Evolutionary conservation across 2,888 invertebrate species (phyloP).

Genomic region (Campoletis raptor): DNA sequence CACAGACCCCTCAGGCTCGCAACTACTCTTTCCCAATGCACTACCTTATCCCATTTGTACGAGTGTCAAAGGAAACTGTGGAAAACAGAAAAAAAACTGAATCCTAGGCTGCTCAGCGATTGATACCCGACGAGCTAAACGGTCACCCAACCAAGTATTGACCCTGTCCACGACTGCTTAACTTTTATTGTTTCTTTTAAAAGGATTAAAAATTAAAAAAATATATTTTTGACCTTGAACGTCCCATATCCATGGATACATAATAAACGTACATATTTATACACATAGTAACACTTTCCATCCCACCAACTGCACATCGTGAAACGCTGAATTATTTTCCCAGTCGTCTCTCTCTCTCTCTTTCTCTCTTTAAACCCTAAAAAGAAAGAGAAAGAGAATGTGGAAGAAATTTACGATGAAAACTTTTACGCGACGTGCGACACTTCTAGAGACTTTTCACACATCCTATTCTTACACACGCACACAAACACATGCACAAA

Average conservation of each 20-base stretch:
- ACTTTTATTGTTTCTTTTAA: background rate
- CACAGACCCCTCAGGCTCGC: too few relatives aligned
- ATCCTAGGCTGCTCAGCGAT: too few relatives aligned
- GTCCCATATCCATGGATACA: background rate
- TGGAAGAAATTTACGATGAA: conserved; percentile 66
- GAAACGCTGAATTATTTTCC: conserved; percentile 68
- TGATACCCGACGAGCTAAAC: background rate
- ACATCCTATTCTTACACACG: background rate
- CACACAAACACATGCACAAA: background rate
- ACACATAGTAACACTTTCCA: conserved; percentile 50
- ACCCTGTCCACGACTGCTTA: background rate
- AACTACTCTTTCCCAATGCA: too few relatives aligned
- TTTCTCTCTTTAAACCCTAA: background rate
- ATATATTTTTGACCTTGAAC: background rate
- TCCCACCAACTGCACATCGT: conserved; percentile 55
- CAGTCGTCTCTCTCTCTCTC: conserved; percentile 5
- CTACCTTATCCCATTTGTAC: too few relatives aligned
- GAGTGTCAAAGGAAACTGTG: too few relatives aligned
- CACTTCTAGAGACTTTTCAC: conserved; percentile 51
- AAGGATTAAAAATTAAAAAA: background rate
- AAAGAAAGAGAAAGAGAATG: conserved; percentile 3
- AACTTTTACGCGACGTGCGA: conserved; percentile 67
- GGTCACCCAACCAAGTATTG: background rate
- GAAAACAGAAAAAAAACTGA: too few relatives aligned
- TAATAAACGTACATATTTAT: conserved; percentile 15